These are phyloP conservation scores for Lasioglossum marginatum DNA, from an alignment of 2,888 invertebrate species.

Conservation along the genomic window DNA sequence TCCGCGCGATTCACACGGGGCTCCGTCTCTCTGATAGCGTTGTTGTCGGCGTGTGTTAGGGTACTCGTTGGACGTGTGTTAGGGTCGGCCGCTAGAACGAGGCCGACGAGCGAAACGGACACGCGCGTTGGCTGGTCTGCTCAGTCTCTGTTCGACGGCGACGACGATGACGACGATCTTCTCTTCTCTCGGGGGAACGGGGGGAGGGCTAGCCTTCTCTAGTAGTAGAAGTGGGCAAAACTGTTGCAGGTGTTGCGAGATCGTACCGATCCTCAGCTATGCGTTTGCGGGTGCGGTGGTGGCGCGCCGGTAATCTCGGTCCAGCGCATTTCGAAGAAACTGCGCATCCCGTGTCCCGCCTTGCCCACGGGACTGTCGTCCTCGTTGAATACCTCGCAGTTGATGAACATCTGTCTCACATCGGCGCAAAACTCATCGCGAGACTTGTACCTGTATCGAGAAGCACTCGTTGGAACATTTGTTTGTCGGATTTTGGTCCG, in stretches of 20 bases:
- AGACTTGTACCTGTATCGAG: constrained; percentile 92
- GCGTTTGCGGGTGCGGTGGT: constrained; percentile 79
- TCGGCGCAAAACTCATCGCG: constrained; percentile 97
- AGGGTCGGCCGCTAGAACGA: constrained; percentile 80
- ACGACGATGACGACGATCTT: constrained; percentile 4
- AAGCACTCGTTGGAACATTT: constrained; percentile 70
- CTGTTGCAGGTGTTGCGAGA: constrained; percentile 84
- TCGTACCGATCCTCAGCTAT: constrained; percentile 84
- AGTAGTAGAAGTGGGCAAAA: constrained; percentile 84
- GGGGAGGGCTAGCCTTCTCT: constrained; percentile 57
- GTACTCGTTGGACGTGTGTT: neutral
- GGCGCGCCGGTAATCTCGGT: constrained; percentile 87
- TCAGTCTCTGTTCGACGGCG: constrained; percentile 40
- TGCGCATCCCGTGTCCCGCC: constrained; percentile 96
- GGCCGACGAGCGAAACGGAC: constrained; percentile 66
- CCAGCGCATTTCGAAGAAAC: constrained; percentile 97
- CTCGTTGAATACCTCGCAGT: constrained; percentile 99
- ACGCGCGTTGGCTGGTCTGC: neutral
- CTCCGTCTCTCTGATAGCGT: neutral
- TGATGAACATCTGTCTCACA: constrained; percentile 97
- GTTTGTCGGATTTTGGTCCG: constrained; percentile 52
- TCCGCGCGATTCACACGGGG: constrained; percentile 27
- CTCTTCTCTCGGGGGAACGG: neutral
- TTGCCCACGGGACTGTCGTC: constrained; percentile 99
- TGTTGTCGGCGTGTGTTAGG: neutral